Percentiles rank a stretch among this genome's conserved stretches.
Conservation (phyloP, 2,888 invertebrate genomes). For the Drosophila picticornis region DNA sequence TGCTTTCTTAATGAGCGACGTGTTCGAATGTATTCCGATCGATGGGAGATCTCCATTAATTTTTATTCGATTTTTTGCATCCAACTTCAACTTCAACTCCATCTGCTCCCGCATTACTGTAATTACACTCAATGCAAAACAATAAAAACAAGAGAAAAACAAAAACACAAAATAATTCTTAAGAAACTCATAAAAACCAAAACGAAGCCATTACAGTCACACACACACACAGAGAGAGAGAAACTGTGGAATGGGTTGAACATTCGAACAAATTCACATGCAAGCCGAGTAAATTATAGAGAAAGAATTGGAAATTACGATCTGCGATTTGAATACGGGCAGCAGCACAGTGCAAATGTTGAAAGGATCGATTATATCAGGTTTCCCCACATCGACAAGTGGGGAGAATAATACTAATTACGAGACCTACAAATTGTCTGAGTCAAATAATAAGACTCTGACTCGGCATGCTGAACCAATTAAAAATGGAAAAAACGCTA, state of each 20-base stretch:
- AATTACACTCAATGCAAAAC: slow-evolving; percentile 77
- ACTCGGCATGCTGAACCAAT: background rate
- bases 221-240: slow-evolving; percentile 31
- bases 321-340: slow-evolving; percentile 63
- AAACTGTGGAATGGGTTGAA: background rate
- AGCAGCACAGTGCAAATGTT: slow-evolving; percentile 10
- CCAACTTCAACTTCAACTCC: slow-evolving; percentile 3
- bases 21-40: slow-evolving; percentile 40
- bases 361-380: slow-evolving; percentile 7
- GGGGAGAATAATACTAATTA: background rate
- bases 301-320: slow-evolving; percentile 46
- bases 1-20: slow-evolving; percentile 67
- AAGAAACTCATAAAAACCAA: slow-evolving; percentile 76
- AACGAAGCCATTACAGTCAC: slow-evolving; percentile 75
- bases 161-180: slow-evolving; percentile 63
- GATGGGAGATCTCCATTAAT: slow-evolving; percentile 56
- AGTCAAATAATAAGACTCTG: background rate
- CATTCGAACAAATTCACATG: slow-evolving; percentile 28
- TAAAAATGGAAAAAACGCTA: background rate
- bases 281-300: slow-evolving; percentile 56
- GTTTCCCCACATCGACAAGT: background rate
- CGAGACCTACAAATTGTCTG: background rate
- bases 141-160: slow-evolving; percentile 22
- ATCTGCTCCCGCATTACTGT: slow-evolving; percentile 76
- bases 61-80: slow-evolving; percentile 60